A percentile compares a stretch with the other conserved stretches of the same genome.
phyloP scores from a whole-genome alignment of 2,113 vertebrate genomes.

The Ochotona princeps region DNA sequence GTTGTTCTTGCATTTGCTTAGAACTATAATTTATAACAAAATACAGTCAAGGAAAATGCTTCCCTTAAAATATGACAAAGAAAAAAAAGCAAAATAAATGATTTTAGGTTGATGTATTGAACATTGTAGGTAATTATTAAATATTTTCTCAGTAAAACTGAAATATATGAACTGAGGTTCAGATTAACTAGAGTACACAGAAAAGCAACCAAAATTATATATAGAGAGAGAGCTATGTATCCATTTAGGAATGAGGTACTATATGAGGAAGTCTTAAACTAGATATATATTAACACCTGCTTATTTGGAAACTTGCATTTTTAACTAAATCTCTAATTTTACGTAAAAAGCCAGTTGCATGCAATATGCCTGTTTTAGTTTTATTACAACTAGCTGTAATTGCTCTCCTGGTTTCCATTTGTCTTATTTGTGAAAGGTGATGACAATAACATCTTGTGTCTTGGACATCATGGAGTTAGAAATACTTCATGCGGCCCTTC shows the following conservation, averaged over 20 bases:
- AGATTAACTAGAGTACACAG: neutral
- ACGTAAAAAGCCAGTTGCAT: neutral
- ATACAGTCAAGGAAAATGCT: constrained; percentile 28
- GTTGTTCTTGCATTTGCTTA: constrained; percentile 52
- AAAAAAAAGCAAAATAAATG: neutral
- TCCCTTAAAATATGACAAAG: neutral
- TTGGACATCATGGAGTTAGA: neutral
- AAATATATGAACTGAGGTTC: constrained; percentile 8
- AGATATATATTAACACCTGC: neutral
- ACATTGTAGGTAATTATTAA: neutral
- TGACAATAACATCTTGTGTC: no score
- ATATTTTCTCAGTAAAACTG: constrained; percentile 19
- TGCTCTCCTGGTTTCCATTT: neutral
- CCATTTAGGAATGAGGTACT: neutral
- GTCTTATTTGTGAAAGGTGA: neutral
- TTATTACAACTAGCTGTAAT: neutral
- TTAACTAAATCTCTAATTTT: constrained; percentile 44
- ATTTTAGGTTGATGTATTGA: neutral
- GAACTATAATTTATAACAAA: constrained; percentile 44
- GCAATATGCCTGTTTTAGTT: neutral
- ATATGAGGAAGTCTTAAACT: constrained; percentile 7
- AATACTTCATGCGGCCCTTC: neutral
- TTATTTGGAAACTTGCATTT: neutral
- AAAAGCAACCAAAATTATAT: neutral
- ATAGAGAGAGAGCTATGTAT: neutral